Percentiles rank a stretch among this genome's conserved stretches.
Evolutionary conservation across 2,113 vertebrate species (phyloP).

Genomic region (Pandion haliaetus): DNA sequence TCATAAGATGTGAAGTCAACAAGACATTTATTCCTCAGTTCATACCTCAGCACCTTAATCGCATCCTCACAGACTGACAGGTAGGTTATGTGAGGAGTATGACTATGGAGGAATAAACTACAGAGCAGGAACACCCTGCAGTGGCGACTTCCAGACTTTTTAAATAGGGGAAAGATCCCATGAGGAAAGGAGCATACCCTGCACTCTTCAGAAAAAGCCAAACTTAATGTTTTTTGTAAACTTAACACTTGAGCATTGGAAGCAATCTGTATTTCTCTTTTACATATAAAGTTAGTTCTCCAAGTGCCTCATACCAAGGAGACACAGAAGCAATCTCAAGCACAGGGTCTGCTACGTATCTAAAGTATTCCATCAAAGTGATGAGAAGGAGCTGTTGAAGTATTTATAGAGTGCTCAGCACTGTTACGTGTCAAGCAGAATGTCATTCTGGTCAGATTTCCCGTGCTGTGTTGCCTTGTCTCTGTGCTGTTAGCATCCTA

Average conservation of each 20-base stretch:
- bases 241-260: background rate
- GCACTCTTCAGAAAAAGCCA: background rate
- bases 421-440: fast-evolving
- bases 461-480: background rate
- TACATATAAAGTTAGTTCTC: background rate
- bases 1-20: background rate
- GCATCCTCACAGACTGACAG: background rate
- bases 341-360: background rate
- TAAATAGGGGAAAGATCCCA: background rate
- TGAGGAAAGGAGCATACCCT: background rate
- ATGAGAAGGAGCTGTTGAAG: background rate
- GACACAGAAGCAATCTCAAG: background rate
- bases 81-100: background rate
- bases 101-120: background rate
- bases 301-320: background rate
- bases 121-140: background rate
- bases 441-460: background rate
- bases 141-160: background rate
- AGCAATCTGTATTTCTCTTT: background rate
- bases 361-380: background rate
- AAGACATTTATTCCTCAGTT: background rate
- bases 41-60: background rate
- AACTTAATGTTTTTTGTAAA: fast-evolving
- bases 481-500: background rate
- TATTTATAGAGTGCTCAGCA: background rate